A percentile compares a stretch with the other conserved stretches of the same genome.
Evolutionary conservation across 92 coral and sea anemone genomes (phyloP).

Genomic region (Scolanthus callimorphus): DNA sequence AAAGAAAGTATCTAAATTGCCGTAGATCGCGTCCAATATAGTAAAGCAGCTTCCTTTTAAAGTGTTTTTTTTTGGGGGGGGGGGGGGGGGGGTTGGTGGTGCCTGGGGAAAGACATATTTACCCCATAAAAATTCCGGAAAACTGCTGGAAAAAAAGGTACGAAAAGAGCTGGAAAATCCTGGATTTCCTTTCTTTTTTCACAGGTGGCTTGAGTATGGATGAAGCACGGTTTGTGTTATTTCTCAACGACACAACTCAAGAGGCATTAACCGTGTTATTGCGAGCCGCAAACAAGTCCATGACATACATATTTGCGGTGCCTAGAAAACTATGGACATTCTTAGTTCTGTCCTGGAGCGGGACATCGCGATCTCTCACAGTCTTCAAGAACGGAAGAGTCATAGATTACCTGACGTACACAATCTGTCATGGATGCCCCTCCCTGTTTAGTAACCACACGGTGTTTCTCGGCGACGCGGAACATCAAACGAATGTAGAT

Average conservation of each 20-base stretch:
- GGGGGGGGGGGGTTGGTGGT: too few species aligned
- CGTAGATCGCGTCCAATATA: too few species aligned
- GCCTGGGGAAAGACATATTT: too few species aligned
- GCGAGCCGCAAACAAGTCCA: neutral
- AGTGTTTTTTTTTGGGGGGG: too few species aligned
- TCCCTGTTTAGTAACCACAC: neutral
- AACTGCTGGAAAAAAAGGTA: too few species aligned
- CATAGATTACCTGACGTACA: neutral
- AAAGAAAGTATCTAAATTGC: too few species aligned
- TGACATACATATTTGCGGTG: neutral
- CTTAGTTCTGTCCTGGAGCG: constrained; percentile 3
- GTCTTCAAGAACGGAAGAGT: constrained; percentile 11
- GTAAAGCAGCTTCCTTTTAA: too few species aligned
- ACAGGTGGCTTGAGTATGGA: too few species aligned
- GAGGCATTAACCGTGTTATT: neutral
- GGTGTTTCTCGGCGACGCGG: constrained; percentile 6
- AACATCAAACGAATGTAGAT: neutral
- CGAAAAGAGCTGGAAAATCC: too few species aligned
- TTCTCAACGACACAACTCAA: constrained; percentile 2
- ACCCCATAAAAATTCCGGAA: too few species aligned
- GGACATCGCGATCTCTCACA: neutral
- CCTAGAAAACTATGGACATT: constrained; percentile 25
- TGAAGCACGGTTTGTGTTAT: neutral
- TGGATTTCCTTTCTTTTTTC: too few species aligned
- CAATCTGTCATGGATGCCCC: constrained; percentile 5